Evolutionary conservation across 1,140 invertebrate genomes (phyloP), one percentile per base, ranked within the genome.

Genomic region (Adoxophyes honmai): DNA sequence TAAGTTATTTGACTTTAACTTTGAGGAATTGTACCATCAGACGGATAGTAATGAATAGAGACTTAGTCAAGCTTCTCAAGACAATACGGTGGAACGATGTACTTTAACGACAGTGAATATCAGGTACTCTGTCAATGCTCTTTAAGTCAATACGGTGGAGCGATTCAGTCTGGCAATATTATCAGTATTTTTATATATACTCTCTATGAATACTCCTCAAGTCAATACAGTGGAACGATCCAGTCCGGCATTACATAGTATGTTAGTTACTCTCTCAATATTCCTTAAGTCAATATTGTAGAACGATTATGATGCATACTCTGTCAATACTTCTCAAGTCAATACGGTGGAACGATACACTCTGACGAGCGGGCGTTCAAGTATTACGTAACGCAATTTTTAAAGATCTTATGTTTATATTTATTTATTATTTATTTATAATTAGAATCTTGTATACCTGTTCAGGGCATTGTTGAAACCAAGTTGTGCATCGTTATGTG

Each of bases 51-150:
- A 21, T 0, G 9, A n/a, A 5, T 18, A 37, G 6, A 13, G 3
- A 13, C 11, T 13, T 11, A 5, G 1, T n/a, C 6, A n/a, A n/a
- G n/a, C n/a, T n/a, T n/a, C 1, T 44, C 62, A 54, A 5, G 9
- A 34, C 52, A 53, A n/a, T 34, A 11, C 21, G 28, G 9, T 4
- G 48, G 48, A 4, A 52, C 14, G 11, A n/a, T n/a, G n/a, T n/a
- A n/a, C n/a, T 52, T 16, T 14, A 34, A 16, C 11, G 21, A 16
- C 7, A 44, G 11, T 0, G 9, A n/a, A n/a, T n/a, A 3, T 13
- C 21, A 14, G 8, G 44, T 64, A 72, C 6, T 28, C 21, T 28
- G 21, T 28, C 2, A 2, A 28, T 6, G 6, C 9, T 57, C 74
- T 1, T 44, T 64, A 54, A 5, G 9, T 34, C 35, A 54, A 13